Evolutionary conservation across 2,888 invertebrate species (phyloP).

Genomic region (Barypeithes pellucidus): DNA sequence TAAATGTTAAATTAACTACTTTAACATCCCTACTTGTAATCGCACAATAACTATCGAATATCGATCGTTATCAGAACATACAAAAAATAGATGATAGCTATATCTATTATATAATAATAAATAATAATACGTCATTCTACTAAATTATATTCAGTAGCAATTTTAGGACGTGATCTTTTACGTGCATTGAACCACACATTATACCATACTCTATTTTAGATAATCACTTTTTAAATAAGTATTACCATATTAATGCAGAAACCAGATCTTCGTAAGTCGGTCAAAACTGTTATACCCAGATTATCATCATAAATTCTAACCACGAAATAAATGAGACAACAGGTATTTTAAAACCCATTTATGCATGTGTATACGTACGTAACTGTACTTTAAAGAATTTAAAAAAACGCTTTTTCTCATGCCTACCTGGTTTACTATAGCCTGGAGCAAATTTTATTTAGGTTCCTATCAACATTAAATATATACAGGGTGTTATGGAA

Average conservation of each 20-base stretch:
- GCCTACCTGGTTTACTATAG: conserved; percentile 5
- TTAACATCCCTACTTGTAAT: too few relatives aligned
- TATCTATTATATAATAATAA: too few relatives aligned
- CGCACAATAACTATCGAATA: too few relatives aligned
- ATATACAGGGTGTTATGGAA: too few relatives aligned
- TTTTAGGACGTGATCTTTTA: too few relatives aligned
- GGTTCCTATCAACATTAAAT: neutral
- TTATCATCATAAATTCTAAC: conserved; percentile 20
- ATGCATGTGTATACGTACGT: neutral
- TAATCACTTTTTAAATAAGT: conserved; percentile 5
- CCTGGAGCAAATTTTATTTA: neutral
- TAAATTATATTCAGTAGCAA: too few relatives aligned
- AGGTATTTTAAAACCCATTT: neutral
- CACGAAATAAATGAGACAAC: conserved; percentile 8
- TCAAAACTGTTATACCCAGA: conserved; percentile 11
- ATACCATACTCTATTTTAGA: conserved; percentile 3
- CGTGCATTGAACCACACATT: too few relatives aligned
- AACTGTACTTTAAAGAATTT: conserved; percentile 17
- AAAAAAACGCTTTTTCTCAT: conserved; percentile 7
- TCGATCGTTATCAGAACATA: too few relatives aligned
- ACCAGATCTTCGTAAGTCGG: conserved; percentile 1
- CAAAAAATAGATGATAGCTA: too few relatives aligned
- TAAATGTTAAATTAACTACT: too few relatives aligned
- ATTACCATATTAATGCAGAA: conserved; percentile 7
- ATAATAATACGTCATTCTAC: too few relatives aligned